Base-by-base conservation (phyloP, 1,140 invertebrate genomes). In the Scaptomyza pallida region DNA sequence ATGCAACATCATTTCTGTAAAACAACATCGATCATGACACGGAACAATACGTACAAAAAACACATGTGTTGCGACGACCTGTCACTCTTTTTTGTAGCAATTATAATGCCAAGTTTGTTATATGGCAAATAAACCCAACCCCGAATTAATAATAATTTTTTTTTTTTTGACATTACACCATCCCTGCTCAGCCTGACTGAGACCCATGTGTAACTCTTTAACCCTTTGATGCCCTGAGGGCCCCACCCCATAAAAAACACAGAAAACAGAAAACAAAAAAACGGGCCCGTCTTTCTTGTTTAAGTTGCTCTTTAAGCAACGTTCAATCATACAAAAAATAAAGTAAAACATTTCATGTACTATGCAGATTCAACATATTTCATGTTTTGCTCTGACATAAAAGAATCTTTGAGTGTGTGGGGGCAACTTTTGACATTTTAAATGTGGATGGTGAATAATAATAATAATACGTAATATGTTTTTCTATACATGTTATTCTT, bases 141-240 rank as follows among this genome's bases (percentile, higher is more conserved):
- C 69, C 43, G 62, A 67, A 55, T 50, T 72, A 61, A 68, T 69
- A 68, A 68, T 69, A 72, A 72, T 65, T 72, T 54, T 60, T 55
- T 65, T 72, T 54, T 60, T 55, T 48, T 26, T 71, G 41, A 59
- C 60, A 71, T 26, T 52, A n/a, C 41, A 23, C 40, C 47, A 23
- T 19, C 44, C 48, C n/a, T 5, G 3, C n/a, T 26, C 23, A 5
- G 23, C 8, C 60, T 30, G 56, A 41, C 69, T 67, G 52, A 44
- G 63, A 44, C 35, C 64, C 81, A 85, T 85, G 78, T 85, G 81
- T 61, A 77, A 75, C 59, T 81, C 61, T 77, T 83, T 85, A 85
- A 85, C 81, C 80, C 79, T 72, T 43, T 44, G 21, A 3, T 48
- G 57, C 9, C 45, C 43, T 30, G n/a, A 13, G 35, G 10, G 17